phyloP scores from a whole-genome alignment of 2,888 invertebrate species.

The Drepana falcataria region DNA sequence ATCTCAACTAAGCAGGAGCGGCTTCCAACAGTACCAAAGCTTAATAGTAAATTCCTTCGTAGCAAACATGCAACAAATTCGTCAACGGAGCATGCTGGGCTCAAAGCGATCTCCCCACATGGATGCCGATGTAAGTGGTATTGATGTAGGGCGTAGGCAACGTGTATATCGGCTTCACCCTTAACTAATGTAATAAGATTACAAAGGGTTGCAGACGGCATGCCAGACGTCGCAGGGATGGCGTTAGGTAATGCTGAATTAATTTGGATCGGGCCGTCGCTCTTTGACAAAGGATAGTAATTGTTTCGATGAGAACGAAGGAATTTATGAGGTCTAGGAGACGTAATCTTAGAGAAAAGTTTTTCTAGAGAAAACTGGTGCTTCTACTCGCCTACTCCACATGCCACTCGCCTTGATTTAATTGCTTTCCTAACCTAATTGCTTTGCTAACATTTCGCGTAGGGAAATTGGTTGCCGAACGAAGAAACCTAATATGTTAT shows the following conservation, averaged over 20 bases:
- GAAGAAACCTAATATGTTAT: too few species aligned
- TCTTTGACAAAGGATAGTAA: too few species aligned
- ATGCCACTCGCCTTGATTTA: too few species aligned
- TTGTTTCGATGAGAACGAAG: too few species aligned
- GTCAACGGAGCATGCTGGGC: constrained; percentile 22
- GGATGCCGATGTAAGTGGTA: constrained; percentile 42
- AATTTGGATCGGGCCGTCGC: neutral
- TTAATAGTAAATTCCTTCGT: neutral
- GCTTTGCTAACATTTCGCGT: too few species aligned
- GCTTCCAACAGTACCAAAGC: neutral
- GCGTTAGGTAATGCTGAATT: constrained; percentile 19
- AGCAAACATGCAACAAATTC: constrained; percentile 9
- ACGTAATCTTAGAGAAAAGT: too few species aligned
- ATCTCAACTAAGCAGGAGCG: neutral
- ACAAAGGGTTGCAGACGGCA: constrained; percentile 59
- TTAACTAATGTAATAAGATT: constrained; percentile 73
- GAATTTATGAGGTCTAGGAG: too few species aligned
- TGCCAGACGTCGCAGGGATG: constrained; percentile 39
- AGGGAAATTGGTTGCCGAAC: too few species aligned
- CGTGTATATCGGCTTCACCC: constrained; percentile 56
- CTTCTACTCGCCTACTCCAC: too few species aligned
- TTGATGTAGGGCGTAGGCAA: constrained; percentile 37
- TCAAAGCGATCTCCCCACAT: constrained; percentile 30
- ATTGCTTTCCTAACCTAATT: too few species aligned
- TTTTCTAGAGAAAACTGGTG: too few species aligned